phyloP scores from a whole-genome alignment of 1,140 invertebrate genomes.

The Amyelois transitella region DNA sequence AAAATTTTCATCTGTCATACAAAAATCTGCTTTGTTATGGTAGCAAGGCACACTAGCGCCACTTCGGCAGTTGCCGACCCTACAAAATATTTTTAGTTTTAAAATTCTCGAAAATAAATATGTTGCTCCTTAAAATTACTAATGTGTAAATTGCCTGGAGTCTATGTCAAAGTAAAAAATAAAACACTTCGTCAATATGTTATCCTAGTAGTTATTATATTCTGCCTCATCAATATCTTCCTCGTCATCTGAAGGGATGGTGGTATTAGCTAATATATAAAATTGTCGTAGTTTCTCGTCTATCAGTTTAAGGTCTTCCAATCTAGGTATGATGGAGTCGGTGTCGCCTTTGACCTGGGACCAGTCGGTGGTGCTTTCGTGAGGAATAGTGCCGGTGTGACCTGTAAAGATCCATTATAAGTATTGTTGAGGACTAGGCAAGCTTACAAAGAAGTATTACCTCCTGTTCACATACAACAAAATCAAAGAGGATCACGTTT shows the following conservation, averaged over 20 bases:
- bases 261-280: slow-evolving; percentile 39
- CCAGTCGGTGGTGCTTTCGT: slow-evolving; percentile 47
- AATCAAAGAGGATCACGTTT: too few species aligned
- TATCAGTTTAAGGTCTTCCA: slow-evolving; percentile 32
- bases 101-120: too few species aligned
- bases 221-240: slow-evolving; percentile 50
- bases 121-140: too few species aligned
- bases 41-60: too few species aligned
- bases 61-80: too few species aligned
- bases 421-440: too few species aligned
- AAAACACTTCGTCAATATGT: slow-evolving; percentile 18
- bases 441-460: too few species aligned
- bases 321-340: slow-evolving; percentile 20
- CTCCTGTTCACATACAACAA: too few species aligned
- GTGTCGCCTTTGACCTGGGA: slow-evolving; percentile 32
- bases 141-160: too few species aligned
- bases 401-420: slow-evolving; percentile 20
- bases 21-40: too few species aligned
- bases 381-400: slow-evolving; percentile 31
- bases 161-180: slow-evolving; percentile 12
- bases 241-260: slow-evolving; percentile 38
- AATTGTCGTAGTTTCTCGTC: slow-evolving; percentile 49
- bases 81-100: too few species aligned
- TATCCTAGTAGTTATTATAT: slow-evolving; percentile 53
- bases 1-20: too few species aligned